Percentiles rank a stretch among this genome's conserved stretches.
phyloP scores from a whole-genome alignment of 1,140 invertebrate species.

The Megathymus violae region DNA sequence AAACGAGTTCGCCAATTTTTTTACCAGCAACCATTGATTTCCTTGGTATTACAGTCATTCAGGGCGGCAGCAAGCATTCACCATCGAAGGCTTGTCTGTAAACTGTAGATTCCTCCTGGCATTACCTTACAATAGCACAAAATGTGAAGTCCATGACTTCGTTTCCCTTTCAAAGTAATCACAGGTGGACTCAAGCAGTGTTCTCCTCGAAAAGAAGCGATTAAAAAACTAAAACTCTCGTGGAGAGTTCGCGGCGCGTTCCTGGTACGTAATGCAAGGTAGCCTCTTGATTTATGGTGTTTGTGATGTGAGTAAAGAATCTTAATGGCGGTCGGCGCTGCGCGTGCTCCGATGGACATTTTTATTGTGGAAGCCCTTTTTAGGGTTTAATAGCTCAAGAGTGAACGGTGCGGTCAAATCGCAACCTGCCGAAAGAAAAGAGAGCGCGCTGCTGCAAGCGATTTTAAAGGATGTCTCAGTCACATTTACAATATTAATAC shows the following conservation, averaged over 20 bases:
- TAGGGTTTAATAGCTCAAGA: conserved; percentile 28
- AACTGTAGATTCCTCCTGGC: no score
- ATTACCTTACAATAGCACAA: no score
- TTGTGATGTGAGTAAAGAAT: conserved; percentile 40
- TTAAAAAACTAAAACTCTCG: neutral
- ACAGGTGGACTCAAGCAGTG: neutral
- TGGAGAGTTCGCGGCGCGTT: neutral
- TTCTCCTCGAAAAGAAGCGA: neutral
- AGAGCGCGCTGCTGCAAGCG: no score
- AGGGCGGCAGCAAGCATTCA: no score
- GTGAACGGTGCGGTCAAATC: neutral
- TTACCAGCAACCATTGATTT: no score
- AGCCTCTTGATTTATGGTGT: conserved; percentile 47
- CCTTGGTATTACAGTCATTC: no score
- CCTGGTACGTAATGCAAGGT: conserved; percentile 11
- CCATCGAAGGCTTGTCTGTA: no score
- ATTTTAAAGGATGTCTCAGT: neutral
- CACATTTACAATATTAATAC: no score
- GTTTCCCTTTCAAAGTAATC: no score
- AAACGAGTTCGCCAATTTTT: no score
- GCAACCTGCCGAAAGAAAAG: neutral
- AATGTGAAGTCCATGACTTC: no score
- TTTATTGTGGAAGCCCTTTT: conserved; percentile 35
- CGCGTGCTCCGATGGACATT: conserved; percentile 30
- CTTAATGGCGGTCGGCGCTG: conserved; percentile 44